These are phyloP conservation scores for Cotesia congregata DNA, from an alignment of 2,888 invertebrate species.

Conservation along the genomic window DNA sequence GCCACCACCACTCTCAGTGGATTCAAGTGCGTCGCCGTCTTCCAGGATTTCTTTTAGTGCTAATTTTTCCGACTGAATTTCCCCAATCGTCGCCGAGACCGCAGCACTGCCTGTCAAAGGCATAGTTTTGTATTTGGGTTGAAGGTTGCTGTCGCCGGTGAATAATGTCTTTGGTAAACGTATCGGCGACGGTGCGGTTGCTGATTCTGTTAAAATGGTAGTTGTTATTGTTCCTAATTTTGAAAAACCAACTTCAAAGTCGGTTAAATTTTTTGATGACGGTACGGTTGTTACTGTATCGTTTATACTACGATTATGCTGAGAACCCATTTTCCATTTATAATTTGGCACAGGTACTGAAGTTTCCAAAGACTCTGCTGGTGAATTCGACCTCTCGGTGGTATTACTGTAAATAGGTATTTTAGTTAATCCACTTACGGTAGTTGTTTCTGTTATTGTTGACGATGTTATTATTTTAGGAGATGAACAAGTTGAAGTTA, in stretches of 20 bases:
- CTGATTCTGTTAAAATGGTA: conserved; percentile 72
- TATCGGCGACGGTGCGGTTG: conserved; percentile 73
- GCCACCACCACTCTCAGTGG: conserved; percentile 44
- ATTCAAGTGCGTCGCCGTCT: conserved; percentile 72
- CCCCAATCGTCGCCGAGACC: conserved; percentile 22
- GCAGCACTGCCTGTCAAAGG: conserved; percentile 72
- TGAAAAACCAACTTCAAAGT: neutral
- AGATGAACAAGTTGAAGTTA: neutral
- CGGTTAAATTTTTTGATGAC: conserved; percentile 20
- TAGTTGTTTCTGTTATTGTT: conserved; percentile 3
- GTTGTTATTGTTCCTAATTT: conserved; percentile 54
- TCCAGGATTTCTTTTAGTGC: conserved; percentile 79
- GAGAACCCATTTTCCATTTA: conserved; percentile 67
- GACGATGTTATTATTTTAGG: neutral
- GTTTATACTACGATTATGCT: conserved; percentile 57
- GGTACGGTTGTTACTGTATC: conserved; percentile 47
- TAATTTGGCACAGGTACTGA: conserved; percentile 54
- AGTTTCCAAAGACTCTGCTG: conserved; percentile 62
- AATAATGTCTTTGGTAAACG: conserved; percentile 63
- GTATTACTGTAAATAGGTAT: conserved; percentile 49
- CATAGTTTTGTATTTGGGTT: conserved; percentile 74
- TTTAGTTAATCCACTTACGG: conserved; percentile 47
- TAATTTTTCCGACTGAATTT: conserved; percentile 70
- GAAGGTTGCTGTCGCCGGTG: conserved; percentile 55
- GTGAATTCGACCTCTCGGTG: conserved; percentile 61